Evolutionary conservation across 2,113 vertebrate genomes (phyloP), one percentile per base, ranked within the genome.

Genomic region (Toxotes chatareus): DNA sequence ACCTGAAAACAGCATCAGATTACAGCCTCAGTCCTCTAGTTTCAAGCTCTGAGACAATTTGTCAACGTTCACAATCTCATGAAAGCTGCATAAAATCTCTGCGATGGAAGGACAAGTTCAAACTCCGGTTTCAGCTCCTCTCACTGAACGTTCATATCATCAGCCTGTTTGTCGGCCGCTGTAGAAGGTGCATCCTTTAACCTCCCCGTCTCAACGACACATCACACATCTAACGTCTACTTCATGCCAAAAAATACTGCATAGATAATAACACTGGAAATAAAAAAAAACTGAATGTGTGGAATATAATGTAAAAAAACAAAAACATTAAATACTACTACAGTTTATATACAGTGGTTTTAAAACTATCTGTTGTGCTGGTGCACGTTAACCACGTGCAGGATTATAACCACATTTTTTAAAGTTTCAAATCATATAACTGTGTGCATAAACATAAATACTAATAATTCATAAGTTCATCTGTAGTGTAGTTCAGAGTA

Each of bases 381-480:
- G 76, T 86, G 84, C 85, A 91, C 76, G 55, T 78, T 31, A 40
- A 67, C 74, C 68, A 75, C 62, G 85, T 89, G 87, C 86, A 3
- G 1, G 84, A 80, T 53, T 87, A 77, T 82, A 82, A 49, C 65
- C 68, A 88, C 79, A 27, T 36, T 42, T 0, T 31, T 4, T 1
- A 38, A 7, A 32, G n/a, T 14, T 59, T 49, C 11, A 70, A 73
- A 80, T 79, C 63, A 80, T 71, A 68, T 59, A 77, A 76, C 0
- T 71, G 67, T 84, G 84, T 88, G 86, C 87, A 80, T 73, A 63
- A 91, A 89, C 88, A 91, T 88, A 90, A 92, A 92, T 88, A 92
- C 0, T 53, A 53, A 82, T 51, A 78, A 13, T 79, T 74, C 9
- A 31, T 38, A 17, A 7, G 6, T 67, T 79, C 4, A 61, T 79